phyloP scores from a whole-genome alignment of 1,140 invertebrate species.

The Panagrolaimus sp. region DNA sequence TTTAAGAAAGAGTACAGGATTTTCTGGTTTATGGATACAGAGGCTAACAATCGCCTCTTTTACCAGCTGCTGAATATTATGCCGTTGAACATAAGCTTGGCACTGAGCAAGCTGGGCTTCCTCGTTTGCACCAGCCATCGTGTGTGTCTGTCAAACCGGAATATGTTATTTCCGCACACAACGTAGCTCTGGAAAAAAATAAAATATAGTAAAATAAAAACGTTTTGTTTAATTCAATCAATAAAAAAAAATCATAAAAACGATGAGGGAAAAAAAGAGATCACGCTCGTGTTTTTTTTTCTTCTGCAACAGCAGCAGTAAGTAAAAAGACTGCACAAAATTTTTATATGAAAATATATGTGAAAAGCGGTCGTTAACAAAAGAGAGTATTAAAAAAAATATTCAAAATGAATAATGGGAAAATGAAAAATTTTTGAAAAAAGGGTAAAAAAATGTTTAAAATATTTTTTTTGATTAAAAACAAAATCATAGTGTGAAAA shows the following conservation, averaged over 20 bases:
- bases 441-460: too few relatives aligned
- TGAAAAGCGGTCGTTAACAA: too few relatives aligned
- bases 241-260: not conserved
- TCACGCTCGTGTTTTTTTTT: not conserved
- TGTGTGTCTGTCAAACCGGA: not conserved
- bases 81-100: conserved; percentile 58
- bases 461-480: too few relatives aligned
- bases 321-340: too few relatives aligned
- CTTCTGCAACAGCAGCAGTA: not conserved
- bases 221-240: not conserved
- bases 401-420: too few relatives aligned
- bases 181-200: too few relatives aligned
- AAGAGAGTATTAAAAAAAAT: too few relatives aligned
- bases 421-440: too few relatives aligned
- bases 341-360: too few relatives aligned
- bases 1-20: conserved; percentile 86
- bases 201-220: not conserved
- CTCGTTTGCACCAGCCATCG: conserved; percentile 28
- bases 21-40: conserved; percentile 89
- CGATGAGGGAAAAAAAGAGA: not conserved
- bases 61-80: conserved; percentile 66
- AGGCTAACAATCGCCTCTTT: conserved; percentile 97
- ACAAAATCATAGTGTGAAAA: too few relatives aligned
- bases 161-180: too few relatives aligned
- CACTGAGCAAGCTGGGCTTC: conserved; percentile 58